Conservation (phyloP, 2,797 vertebrate species). For the Eulemur albifrons region DNA sequence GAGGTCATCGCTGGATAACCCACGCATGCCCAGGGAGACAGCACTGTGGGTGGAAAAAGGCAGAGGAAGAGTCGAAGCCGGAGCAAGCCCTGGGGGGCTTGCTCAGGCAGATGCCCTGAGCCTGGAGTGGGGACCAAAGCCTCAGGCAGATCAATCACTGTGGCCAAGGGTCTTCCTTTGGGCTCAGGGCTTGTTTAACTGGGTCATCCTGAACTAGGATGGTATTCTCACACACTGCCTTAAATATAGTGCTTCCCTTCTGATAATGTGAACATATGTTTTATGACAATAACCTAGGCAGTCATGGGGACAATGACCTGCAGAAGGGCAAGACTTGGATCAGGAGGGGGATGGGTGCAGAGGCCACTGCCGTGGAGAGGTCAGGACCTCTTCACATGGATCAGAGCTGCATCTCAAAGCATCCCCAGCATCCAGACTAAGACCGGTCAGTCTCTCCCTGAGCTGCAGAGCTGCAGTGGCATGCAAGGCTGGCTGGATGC, state of each 20-base stretch:
- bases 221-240: not conserved
- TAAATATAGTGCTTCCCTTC: not conserved
- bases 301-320: not conserved
- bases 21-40: rapidly evolving
- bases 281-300: not conserved
- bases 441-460: not conserved
- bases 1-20: not conserved
- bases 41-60: rapidly evolving
- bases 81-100: not conserved
- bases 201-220: not conserved
- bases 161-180: not conserved
- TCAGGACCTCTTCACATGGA: not conserved
- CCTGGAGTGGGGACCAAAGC: not conserved
- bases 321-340: not conserved
- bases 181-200: not conserved
- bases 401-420: too few relatives aligned
- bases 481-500: not conserved
- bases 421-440: not conserved
- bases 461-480: not conserved
- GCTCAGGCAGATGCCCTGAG: not conserved
- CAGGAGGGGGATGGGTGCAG: not conserved
- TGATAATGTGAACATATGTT: not conserved
- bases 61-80: not conserved
- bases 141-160: not conserved
- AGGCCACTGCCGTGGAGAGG: not conserved